A percentile compares a stretch with the other conserved stretches of the same genome.
Evolutionary conservation across 2,888 invertebrate species (phyloP).

Genomic region (Trichopria drosophilae): DNA sequence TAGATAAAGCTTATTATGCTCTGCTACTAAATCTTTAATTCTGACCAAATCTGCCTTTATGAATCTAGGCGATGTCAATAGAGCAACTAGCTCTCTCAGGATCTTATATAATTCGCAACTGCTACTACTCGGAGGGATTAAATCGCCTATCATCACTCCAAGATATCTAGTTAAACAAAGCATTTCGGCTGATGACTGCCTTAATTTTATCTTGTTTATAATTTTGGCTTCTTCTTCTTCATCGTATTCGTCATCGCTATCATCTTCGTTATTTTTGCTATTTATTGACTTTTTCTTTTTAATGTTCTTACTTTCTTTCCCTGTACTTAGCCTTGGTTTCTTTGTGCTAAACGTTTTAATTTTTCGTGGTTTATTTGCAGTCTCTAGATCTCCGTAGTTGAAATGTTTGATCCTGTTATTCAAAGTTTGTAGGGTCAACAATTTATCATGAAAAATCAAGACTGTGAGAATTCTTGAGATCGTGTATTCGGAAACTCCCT

Average conservation of each 20-base stretch:
- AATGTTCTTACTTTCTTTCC: background rate
- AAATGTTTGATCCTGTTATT: slow-evolving; percentile 17
- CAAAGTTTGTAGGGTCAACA: slow-evolving; percentile 9
- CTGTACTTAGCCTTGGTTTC: background rate
- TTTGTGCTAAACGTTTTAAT: slow-evolving; percentile 9
- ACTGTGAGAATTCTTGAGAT: slow-evolving; percentile 13
- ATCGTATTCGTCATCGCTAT: background rate
- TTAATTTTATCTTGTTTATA: slow-evolving; percentile 16
- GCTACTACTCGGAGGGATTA: slow-evolving; percentile 12
- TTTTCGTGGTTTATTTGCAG: slow-evolving; percentile 12
- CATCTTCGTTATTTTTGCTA: background rate
- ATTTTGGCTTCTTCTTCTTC: background rate
- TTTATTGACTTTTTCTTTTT: background rate
- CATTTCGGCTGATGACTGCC: slow-evolving; percentile 29
- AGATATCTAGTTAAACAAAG: slow-evolving; percentile 23
- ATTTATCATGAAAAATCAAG: slow-evolving; percentile 17
- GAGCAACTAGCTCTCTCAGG: slow-evolving; percentile 22
- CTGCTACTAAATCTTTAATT: slow-evolving; percentile 14
- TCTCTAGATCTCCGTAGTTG: slow-evolving; percentile 9
- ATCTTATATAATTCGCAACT: slow-evolving; percentile 21
- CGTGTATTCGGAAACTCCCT: slow-evolving; percentile 17
- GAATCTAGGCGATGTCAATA: slow-evolving; percentile 19
- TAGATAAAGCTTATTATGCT: slow-evolving; percentile 17
- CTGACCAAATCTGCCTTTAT: slow-evolving; percentile 10
- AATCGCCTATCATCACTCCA: slow-evolving; percentile 25